These are phyloP conservation scores for Clostera curtula DNA, from an alignment of 2,888 invertebrate species.

Conservation along the genomic window DNA sequence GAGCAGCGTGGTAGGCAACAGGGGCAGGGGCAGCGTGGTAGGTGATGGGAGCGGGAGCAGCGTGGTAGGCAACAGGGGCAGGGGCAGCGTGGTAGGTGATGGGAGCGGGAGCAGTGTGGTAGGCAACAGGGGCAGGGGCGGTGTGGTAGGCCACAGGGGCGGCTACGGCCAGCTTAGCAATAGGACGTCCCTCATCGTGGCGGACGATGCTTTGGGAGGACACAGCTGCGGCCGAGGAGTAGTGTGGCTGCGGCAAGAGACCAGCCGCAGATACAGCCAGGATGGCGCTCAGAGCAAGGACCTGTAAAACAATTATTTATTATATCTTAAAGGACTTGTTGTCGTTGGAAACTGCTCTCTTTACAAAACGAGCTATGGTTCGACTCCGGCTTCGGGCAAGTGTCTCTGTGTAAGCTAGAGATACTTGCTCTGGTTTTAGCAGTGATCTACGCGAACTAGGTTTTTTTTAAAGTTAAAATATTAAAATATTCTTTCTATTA, in stretches of 20 bases:
- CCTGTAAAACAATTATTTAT: too few species aligned
- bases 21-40: not conserved
- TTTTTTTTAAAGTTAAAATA: too few species aligned
- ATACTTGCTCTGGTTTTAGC: too few species aligned
- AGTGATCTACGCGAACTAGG: too few species aligned
- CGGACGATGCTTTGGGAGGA: constrained; percentile 40
- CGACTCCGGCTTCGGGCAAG: too few species aligned
- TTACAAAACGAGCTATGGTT: too few species aligned
- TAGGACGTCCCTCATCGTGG: constrained; percentile 25
- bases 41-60: constrained; percentile 14
- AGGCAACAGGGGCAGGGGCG: not conserved
- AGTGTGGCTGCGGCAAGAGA: constrained; percentile 14
- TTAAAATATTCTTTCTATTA: too few species aligned
- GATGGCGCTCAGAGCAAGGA: too few species aligned
- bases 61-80: constrained; percentile 18
- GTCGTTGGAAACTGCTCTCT: too few species aligned
- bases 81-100: constrained; percentile 2
- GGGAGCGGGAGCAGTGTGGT: not conserved
- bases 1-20: constrained; percentile 15
- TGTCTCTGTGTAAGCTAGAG: too few species aligned
- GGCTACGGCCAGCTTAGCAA: constrained; percentile 15
- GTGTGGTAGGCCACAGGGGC: constrained; percentile 9
- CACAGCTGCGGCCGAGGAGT: constrained; percentile 27
- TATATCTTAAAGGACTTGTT: too few species aligned
- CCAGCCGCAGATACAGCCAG: too few species aligned